Percentiles rank a stretch among this genome's conserved stretches.
Conservation (phyloP, 2,797 vertebrate species). For the Esox lucius region DNA sequence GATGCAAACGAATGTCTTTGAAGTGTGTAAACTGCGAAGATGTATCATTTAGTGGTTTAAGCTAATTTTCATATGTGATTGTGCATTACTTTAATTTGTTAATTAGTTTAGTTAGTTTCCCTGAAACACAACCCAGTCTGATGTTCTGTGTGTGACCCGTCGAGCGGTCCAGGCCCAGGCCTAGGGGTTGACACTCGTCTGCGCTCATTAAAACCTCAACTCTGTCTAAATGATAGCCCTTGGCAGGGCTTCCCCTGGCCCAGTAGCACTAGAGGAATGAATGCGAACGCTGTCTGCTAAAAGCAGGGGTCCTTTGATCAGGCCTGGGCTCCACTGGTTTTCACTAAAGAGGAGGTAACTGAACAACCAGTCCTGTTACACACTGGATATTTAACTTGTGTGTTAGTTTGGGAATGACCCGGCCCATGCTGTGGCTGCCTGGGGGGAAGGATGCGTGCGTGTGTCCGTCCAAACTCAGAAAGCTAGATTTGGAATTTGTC, state of each 20-base stretch:
- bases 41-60: neutral
- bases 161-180: constrained; percentile 44
- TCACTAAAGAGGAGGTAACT: constrained; percentile 58
- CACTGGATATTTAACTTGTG: constrained; percentile 66
- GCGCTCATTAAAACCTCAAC: constrained; percentile 68
- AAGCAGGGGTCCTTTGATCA: constrained; percentile 57
- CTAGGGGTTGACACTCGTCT: constrained; percentile 63
- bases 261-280: neutral
- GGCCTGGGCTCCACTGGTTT: constrained; percentile 42
- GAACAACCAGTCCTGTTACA: constrained; percentile 50
- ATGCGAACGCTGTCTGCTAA: neutral
- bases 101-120: neutral
- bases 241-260: constrained; percentile 24
- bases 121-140: neutral
- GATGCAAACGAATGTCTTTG: neutral
- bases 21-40: neutral
- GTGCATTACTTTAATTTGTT: neutral
- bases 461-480: constrained; percentile 60
- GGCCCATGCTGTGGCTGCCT: constrained; percentile 36
- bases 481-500: constrained; percentile 49
- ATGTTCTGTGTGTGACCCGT: constrained; percentile 33
- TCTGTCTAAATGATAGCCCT: constrained; percentile 68
- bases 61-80: neutral
- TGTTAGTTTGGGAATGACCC: constrained; percentile 32
- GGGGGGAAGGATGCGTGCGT: constrained; percentile 48